These are phyloP conservation scores for Calephelis nemesis DNA, from an alignment of 1,140 invertebrate species.

Conservation along the genomic window DNA sequence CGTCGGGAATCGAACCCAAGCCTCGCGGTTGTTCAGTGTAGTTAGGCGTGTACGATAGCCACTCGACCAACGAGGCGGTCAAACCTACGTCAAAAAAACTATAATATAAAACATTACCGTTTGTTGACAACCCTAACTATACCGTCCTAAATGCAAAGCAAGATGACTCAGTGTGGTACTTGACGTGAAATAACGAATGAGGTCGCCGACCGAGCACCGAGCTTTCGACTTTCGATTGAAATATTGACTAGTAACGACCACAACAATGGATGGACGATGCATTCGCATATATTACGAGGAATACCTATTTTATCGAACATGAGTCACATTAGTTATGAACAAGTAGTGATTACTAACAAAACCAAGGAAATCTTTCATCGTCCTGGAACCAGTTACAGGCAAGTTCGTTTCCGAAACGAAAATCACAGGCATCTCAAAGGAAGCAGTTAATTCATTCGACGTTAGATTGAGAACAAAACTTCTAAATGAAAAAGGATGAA, in stretches of 20 bases:
- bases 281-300: background rate
- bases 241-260: conserved; percentile 22
- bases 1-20: too few species aligned
- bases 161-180: conserved; percentile 19
- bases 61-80: too few species aligned
- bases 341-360: background rate
- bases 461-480: too few species aligned
- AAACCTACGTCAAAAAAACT: background rate
- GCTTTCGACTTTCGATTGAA: conserved; percentile 26
- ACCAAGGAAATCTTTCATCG: too few species aligned
- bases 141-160: conserved; percentile 19
- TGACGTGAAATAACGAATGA: conserved; percentile 20
- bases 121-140: conserved; percentile 5
- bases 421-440: too few species aligned
- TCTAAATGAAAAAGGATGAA: too few species aligned
- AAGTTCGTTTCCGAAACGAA: too few species aligned
- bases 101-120: background rate
- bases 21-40: too few species aligned
- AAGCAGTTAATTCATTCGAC: too few species aligned
- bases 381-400: too few species aligned
- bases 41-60: background rate
- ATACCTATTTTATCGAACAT: background rate
- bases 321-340: background rate
- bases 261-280: conserved; percentile 11
- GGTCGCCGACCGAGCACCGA: conserved; percentile 18